A percentile compares a stretch with the other conserved stretches of the same genome.
Evolutionary conservation across 2,113 vertebrate genomes (phyloP).

Genomic region (Datnioides undecimradiatus): DNA sequence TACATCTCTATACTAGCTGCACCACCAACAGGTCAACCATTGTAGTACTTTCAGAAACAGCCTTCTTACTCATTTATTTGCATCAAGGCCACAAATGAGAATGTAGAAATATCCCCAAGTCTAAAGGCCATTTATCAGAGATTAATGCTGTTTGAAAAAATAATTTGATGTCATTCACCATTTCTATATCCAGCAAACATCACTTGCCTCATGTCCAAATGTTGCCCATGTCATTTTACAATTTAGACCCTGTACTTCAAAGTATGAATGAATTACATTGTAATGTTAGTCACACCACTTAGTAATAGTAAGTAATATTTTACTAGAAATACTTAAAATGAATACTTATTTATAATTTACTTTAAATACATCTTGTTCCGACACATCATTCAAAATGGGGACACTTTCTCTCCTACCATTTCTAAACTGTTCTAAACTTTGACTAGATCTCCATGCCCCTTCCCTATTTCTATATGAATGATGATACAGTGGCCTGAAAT

Average conservation of each 20-base stretch:
- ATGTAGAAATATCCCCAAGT: background rate
- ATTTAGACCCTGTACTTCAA: background rate
- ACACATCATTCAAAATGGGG: background rate
- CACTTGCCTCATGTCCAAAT: background rate
- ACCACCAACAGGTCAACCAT: constrained; percentile 23
- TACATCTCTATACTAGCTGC: constrained; percentile 21
- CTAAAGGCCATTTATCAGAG: background rate
- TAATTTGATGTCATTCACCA: background rate
- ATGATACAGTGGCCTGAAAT: background rate
- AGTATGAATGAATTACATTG: background rate
- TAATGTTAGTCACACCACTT: background rate
- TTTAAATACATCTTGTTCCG: background rate
- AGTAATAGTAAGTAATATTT: background rate
- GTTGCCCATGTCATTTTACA: background rate
- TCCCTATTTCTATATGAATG: background rate
- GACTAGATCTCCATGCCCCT: background rate
- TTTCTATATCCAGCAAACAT: background rate
- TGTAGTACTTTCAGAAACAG: constrained; percentile 1
- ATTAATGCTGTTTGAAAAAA: background rate
- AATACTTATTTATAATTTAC: no score
- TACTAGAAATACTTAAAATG: no score
- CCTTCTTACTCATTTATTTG: constrained; percentile 4
- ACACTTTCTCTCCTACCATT: background rate
- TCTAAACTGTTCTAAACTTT: background rate
- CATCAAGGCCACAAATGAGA: constrained; percentile 6